Evolutionary conservation across 1,140 invertebrate species (phyloP).

Genomic region (Bombus consobrinus): DNA sequence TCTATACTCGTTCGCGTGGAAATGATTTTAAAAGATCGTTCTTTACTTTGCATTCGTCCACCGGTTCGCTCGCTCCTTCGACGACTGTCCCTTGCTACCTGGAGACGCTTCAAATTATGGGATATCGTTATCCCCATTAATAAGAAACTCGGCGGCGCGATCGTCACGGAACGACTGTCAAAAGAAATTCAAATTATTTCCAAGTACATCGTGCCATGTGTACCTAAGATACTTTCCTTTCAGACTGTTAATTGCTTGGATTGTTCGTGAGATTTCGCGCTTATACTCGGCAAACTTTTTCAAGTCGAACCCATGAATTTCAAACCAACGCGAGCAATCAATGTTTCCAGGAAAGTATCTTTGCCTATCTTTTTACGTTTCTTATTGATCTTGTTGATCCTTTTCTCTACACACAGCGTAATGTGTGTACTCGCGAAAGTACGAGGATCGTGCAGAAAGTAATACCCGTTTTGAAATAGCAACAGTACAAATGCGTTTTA

Average conservation of each 20-base stretch:
- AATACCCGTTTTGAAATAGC: no score
- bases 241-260: not conserved
- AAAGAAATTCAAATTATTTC: not conserved
- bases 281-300: not conserved
- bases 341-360: not conserved
- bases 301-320: not conserved
- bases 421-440: no score
- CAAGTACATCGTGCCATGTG: not conserved
- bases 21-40: constrained; percentile 32
- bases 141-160: not conserved
- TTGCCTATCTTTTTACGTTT: not conserved
- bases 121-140: constrained; percentile 15
- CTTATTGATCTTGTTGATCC: not conserved
- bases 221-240: not conserved
- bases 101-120: constrained; percentile 2
- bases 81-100: not conserved
- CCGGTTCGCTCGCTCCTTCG: not conserved
- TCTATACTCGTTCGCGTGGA: constrained; percentile 1
- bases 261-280: not conserved
- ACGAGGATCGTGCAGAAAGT: no score
- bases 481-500: no score
- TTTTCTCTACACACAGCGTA: no score
- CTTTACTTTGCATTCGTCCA: constrained; percentile 24
- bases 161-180: not conserved
- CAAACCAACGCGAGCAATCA: not conserved